These are phyloP conservation scores for Periophthalmodon schlosseri DNA, from an alignment of 2,113 vertebrate genomes.

Conservation along the genomic window DNA sequence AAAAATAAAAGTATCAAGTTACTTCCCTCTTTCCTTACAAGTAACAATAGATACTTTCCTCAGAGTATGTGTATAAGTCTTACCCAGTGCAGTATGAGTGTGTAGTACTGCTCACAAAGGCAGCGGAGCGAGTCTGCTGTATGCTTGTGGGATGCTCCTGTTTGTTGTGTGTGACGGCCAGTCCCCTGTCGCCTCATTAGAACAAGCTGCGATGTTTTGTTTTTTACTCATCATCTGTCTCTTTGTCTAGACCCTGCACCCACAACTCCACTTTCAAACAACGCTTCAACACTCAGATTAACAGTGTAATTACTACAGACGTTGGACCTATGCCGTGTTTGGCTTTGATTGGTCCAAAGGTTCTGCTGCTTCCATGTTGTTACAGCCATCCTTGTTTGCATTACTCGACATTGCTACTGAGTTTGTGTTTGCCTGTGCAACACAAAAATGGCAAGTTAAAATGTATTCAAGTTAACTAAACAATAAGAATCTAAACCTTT, in stretches of 20 bases:
- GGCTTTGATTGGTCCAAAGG: background rate
- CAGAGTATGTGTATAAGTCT: background rate
- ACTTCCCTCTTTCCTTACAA: too few species aligned
- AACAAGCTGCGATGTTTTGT: constrained; percentile 61
- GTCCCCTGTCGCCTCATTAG: constrained; percentile 73
- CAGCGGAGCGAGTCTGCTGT: constrained; percentile 17
- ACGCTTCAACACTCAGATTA: constrained; percentile 39
- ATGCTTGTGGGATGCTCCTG: constrained; percentile 34
- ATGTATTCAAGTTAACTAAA: too few species aligned
- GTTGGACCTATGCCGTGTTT: background rate
- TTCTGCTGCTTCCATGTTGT: background rate
- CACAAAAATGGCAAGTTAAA: too few species aligned
- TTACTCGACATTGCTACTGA: background rate
- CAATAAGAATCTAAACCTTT: too few species aligned
- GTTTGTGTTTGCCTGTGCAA: too few species aligned
- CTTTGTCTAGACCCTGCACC: constrained; percentile 55
- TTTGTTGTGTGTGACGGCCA: constrained; percentile 52
- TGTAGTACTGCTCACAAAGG: background rate
- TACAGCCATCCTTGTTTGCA: background rate
- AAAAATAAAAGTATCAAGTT: background rate
- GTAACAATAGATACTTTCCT: background rate
- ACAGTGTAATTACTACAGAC: constrained; percentile 40
- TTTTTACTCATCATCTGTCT: constrained; percentile 63
- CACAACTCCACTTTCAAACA: constrained; percentile 38
- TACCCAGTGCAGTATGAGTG: constrained; percentile 19